Percentiles rank a stretch among this genome's conserved stretches.
Evolutionary conservation across 64 coral and sea anemone species (phyloP).

Genomic region (Pachyseris speciosa): DNA sequence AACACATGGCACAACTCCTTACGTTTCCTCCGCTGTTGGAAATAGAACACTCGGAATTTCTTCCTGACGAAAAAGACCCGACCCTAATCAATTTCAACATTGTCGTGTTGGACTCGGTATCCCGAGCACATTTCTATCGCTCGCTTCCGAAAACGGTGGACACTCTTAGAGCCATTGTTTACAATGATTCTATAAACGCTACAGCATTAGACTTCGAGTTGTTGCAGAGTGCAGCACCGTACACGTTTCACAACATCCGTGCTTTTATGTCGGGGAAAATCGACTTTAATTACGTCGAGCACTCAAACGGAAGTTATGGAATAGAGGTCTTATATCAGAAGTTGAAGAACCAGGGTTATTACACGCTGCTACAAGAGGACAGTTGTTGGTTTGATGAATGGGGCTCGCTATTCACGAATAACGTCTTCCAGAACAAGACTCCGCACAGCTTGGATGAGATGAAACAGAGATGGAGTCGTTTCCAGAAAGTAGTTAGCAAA

Average conservation of each 20-base stretch:
- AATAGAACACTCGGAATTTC: conserved; percentile 24
- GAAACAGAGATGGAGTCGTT: conserved; percentile 45
- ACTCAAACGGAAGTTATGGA: conserved; percentile 72
- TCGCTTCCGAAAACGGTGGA: conserved; percentile 78
- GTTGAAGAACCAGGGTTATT: conserved; percentile 84
- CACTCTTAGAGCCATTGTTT: conserved; percentile 74
- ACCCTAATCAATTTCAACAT: conserved; percentile 83
- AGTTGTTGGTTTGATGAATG: conserved; percentile 95
- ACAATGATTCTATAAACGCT: conserved; percentile 55
- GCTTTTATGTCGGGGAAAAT: conserved; percentile 84
- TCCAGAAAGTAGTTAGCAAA: conserved; percentile 48
- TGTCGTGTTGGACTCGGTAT: conserved; percentile 85
- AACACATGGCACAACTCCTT: conserved; percentile 25
- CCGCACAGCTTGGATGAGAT: conserved; percentile 43
- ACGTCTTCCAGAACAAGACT: conserved; percentile 67
- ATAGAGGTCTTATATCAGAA: conserved; percentile 74
- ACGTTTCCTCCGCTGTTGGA: conserved; percentile 56
- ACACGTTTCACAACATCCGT: conserved; percentile 85
- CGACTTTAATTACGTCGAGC: conserved; percentile 74
- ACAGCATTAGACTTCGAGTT: conserved; percentile 90
- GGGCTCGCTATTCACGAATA: conserved; percentile 89
- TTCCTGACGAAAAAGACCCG: background rate
- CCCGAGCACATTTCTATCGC: conserved; percentile 86
- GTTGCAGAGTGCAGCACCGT: conserved; percentile 79
- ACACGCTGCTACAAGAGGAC: conserved; percentile 89